phyloP scores from a whole-genome alignment of 53 echinoderm and acorn worm species.

The Echinometra lucunter region DNA sequence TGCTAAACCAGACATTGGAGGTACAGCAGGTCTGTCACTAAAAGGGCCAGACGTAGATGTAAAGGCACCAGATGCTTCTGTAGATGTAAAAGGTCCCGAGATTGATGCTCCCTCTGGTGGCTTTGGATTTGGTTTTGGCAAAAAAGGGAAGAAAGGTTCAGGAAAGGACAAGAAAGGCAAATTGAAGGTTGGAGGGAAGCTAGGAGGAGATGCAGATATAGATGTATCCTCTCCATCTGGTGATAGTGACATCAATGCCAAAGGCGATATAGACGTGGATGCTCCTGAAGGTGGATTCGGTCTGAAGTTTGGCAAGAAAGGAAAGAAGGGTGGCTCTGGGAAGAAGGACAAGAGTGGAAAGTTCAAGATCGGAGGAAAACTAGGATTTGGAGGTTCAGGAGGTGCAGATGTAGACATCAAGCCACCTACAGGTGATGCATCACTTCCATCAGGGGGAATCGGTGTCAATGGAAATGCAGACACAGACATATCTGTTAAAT shows the following conservation, averaged over 20 bases:
- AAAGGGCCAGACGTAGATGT: constrained; percentile 78
- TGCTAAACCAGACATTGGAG: constrained; percentile 49
- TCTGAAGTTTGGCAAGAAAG: constrained; percentile 73
- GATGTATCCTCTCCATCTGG: constrained; percentile 12
- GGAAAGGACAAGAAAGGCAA: constrained; percentile 72
- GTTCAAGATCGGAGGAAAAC: constrained; percentile 56
- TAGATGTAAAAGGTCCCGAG: constrained; percentile 70
- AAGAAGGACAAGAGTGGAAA: constrained; percentile 74
- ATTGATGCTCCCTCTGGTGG: constrained; percentile 77
- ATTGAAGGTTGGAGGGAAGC: constrained; percentile 49
- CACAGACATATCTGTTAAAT: background rate
- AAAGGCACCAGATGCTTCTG: constrained; percentile 74
- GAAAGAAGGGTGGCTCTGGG: constrained; percentile 74
- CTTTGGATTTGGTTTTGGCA: constrained; percentile 70
- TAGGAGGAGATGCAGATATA: constrained; percentile 18
- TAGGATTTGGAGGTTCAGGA: constrained; percentile 45
- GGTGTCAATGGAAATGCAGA: background rate
- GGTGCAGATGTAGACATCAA: constrained; percentile 34
- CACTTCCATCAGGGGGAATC: constrained; percentile 4
- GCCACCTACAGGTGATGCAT: constrained; percentile 51
- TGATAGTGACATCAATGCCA: constrained; percentile 12
- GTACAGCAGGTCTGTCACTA: constrained; percentile 71
- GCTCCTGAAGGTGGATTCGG: constrained; percentile 69
- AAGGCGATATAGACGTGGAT: constrained; percentile 50
- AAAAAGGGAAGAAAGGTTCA: constrained; percentile 76